These are phyloP conservation scores for Trichonephila clavata DNA, from an alignment of 1,140 invertebrate genomes.

Conservation along the genomic window DNA sequence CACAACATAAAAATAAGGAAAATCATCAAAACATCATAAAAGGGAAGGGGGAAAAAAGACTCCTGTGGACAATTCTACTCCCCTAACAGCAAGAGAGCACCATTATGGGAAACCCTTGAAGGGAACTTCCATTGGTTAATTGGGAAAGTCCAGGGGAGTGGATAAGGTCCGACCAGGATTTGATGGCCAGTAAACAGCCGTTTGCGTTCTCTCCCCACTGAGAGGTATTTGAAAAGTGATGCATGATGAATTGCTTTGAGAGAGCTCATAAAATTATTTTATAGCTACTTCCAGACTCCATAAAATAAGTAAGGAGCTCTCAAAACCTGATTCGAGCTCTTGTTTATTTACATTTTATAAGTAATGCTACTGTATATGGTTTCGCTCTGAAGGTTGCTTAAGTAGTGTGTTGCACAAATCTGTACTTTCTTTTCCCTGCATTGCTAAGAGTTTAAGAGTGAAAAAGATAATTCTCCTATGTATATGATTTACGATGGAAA, in stretches of 20 bases:
- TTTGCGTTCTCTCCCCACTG: conserved; percentile 53
- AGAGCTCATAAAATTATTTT: conserved; percentile 69
- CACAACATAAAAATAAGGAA: background rate
- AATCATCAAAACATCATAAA: background rate
- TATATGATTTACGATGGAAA: too few species aligned
- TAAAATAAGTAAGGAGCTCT: conserved; percentile 54
- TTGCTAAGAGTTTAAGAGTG: too few species aligned
- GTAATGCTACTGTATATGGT: background rate
- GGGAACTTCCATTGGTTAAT: conserved; percentile 51
- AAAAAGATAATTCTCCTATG: too few species aligned
- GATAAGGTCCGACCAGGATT: conserved; percentile 39
- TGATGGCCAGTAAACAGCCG: conserved; percentile 74
- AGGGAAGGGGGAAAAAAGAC: background rate
- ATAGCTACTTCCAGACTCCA: conserved; percentile 51
- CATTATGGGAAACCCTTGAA: background rate
- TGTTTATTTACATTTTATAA: conserved; percentile 30
- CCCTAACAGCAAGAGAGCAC: conserved; percentile 13
- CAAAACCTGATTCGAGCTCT: conserved; percentile 49
- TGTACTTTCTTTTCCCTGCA: background rate
- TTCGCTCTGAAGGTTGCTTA: background rate
- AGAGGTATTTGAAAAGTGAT: conserved; percentile 61
- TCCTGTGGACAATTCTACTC: background rate
- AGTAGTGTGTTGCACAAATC: background rate
- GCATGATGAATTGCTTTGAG: conserved; percentile 15
- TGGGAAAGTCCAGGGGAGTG: conserved; percentile 47